These are phyloP conservation scores for Erebia epiphron DNA, from an alignment of 2,888 invertebrate species.

Conservation along the genomic window DNA sequence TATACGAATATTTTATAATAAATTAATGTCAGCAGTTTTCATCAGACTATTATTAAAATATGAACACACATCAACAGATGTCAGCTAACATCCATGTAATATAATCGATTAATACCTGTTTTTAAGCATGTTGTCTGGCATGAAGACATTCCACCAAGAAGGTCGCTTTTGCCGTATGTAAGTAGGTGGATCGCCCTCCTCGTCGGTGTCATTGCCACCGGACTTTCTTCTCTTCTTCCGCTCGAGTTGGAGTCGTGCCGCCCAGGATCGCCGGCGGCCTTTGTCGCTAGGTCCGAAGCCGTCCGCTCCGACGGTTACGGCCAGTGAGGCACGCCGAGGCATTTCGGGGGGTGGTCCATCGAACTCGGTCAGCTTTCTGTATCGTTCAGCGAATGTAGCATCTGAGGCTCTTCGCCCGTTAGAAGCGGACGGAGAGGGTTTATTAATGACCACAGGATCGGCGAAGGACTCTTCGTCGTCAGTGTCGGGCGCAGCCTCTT, in stretches of 20 bases:
- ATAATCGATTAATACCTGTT: constrained; percentile 80
- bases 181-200: constrained; percentile 67
- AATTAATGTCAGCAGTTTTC: neutral
- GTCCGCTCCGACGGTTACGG: constrained; percentile 65
- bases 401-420: constrained; percentile 77
- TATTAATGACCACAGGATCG: constrained; percentile 56
- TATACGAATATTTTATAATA: neutral
- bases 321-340: constrained; percentile 75
- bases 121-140: constrained; percentile 88
- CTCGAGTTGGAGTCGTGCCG: constrained; percentile 77
- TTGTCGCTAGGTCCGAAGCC: constrained; percentile 71
- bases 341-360: constrained; percentile 69
- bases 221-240: constrained; percentile 83
- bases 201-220: constrained; percentile 72
- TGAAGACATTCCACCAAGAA: constrained; percentile 95
- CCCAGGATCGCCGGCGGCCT: constrained; percentile 86
- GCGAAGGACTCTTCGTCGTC: constrained; percentile 73
- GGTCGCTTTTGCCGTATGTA: constrained; percentile 88
- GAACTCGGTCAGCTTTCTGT: constrained; percentile 72
- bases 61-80: neutral
- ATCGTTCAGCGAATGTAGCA: constrained; percentile 73
- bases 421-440: constrained; percentile 57
- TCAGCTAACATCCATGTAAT: neutral
- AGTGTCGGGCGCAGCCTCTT: constrained; percentile 64
- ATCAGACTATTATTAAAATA: constrained; percentile 8